phyloP scores from a whole-genome alignment of 92 coral and sea anemone species.

The Plumapathes pennacea region DNA sequence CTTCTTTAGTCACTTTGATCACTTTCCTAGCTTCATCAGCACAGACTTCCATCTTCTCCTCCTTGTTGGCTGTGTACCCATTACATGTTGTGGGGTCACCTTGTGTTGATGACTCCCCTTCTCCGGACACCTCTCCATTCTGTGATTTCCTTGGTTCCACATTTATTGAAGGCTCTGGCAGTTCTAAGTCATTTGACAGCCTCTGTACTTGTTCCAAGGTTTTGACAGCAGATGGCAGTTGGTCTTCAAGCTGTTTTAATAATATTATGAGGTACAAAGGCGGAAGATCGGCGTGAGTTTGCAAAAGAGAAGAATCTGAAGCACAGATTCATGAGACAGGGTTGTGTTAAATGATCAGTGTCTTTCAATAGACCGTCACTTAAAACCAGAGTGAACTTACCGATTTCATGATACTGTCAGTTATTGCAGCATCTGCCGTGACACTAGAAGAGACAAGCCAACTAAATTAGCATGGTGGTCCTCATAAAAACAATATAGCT shows the following conservation, averaged over 20 bases:
- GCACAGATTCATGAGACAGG: too few species aligned
- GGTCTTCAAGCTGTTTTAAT: conserved; percentile 59
- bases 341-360: too few species aligned
- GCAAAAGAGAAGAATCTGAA: too few species aligned
- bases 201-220: conserved; percentile 64
- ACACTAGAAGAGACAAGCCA: too few species aligned
- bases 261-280: too few species aligned
- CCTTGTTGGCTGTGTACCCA: background rate
- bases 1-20: conserved; percentile 55
- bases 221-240: conserved; percentile 50
- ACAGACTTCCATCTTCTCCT: conserved; percentile 4
- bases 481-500: too few species aligned
- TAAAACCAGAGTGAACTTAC: too few species aligned
- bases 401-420: too few species aligned
- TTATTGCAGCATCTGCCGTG: too few species aligned
- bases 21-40: conserved; percentile 26
- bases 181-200: conserved; percentile 55
- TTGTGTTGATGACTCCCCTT: background rate
- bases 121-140: background rate
- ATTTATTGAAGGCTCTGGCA: conserved; percentile 34
- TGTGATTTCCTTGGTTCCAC: conserved; percentile 1
- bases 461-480: too few species aligned
- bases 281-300: too few species aligned
- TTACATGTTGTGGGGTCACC: conserved; percentile 9
- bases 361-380: too few species aligned